phyloP scores from a whole-genome alignment of 2,113 vertebrate genomes.

The Pituophis catenifer region DNA sequence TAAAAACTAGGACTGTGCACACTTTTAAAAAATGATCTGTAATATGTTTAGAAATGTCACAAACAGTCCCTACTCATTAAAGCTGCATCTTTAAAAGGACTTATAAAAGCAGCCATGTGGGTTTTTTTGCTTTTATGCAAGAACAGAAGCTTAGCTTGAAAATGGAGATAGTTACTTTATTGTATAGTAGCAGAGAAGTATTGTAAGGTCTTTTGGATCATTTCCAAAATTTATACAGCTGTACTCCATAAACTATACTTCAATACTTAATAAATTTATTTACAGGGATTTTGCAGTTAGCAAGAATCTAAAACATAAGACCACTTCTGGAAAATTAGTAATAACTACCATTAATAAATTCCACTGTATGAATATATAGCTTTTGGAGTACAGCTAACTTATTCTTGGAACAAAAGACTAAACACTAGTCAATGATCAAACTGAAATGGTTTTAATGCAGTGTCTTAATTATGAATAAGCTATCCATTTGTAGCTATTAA shows the following conservation, averaged over 20 bases:
- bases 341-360: background rate
- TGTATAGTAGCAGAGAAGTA: background rate
- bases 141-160: background rate
- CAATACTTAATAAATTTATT: background rate
- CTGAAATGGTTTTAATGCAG: constrained; percentile 1
- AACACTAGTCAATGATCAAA: background rate
- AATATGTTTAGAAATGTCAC: background rate
- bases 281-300: background rate
- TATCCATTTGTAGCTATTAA: background rate
- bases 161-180: background rate
- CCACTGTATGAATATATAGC: background rate
- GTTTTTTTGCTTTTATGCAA: background rate
- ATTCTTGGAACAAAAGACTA: background rate
- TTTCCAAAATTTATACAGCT: background rate
- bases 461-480: constrained; percentile 4
- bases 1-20: background rate
- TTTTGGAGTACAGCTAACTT: background rate
- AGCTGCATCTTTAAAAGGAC: no score
- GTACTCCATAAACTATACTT: no score
- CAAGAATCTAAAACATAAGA: background rate
- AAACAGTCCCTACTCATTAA: background rate
- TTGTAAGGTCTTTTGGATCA: background rate
- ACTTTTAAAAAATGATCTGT: background rate
- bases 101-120: background rate
- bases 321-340: background rate